Conservation (phyloP, 2,113 vertebrate genomes). For the Cyprinodon tularosa region DNA sequence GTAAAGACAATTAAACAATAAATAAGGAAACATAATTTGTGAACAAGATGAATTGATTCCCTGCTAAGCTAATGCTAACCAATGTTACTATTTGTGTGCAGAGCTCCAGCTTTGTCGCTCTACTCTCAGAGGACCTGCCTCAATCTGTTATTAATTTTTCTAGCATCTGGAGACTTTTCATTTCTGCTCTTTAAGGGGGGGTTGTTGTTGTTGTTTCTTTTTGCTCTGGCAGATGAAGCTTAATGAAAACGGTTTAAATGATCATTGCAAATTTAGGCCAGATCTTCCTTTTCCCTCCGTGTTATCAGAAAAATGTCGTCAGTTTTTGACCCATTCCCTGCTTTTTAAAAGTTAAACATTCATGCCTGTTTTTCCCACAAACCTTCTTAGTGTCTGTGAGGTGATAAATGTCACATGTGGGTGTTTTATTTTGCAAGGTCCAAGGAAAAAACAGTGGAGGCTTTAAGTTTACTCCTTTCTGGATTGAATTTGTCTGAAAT, state of each 20-base stretch:
- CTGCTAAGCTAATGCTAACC: no score
- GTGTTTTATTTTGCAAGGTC: neutral
- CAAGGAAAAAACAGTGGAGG: neutral
- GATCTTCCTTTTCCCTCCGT: neutral
- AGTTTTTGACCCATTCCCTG: no score
- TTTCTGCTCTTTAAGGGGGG: neutral
- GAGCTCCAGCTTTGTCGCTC: neutral
- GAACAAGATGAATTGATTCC: no score
- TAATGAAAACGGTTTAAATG: neutral
- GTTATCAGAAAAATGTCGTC: neutral
- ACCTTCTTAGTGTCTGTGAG: neutral
- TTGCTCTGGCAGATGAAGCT: neutral
- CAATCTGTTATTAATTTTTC: constrained; percentile 35
- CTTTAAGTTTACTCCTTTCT: neutral
- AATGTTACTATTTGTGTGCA: no score
- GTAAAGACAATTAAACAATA: no score
- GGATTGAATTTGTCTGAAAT: no score
- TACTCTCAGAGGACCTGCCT: neutral
- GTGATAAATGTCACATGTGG: constrained; percentile 4
- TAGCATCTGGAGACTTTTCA: constrained; percentile 5
- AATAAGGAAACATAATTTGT: no score
- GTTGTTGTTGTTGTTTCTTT: neutral
- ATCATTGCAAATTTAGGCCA: neutral
- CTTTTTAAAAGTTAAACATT: neutral
- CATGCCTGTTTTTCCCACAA: neutral